Evolutionary conservation across 2,888 invertebrate species (phyloP).

Genomic region (Drosophila tripunctata): DNA sequence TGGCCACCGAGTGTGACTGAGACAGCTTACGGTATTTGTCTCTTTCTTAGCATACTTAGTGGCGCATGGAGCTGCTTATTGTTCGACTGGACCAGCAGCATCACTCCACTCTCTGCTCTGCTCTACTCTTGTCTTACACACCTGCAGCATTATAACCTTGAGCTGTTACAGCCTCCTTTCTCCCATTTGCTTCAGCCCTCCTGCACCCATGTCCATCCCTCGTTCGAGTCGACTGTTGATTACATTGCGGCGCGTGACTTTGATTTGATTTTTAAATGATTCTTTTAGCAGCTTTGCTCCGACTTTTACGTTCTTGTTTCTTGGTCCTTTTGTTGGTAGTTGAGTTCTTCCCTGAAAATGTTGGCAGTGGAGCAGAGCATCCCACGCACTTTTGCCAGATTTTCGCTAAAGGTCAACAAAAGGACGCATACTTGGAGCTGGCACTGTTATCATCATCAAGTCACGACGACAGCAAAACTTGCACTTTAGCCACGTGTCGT

Average conservation of each 20-base stretch:
- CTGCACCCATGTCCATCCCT: neutral
- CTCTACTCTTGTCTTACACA: conserved; percentile 16
- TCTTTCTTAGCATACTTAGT: conserved; percentile 62
- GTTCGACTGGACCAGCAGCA: conserved; percentile 40
- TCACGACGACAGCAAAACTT: conserved; percentile 29
- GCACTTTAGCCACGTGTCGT: conserved; percentile 71
- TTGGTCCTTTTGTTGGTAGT: neutral
- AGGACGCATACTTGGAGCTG: conserved; percentile 61
- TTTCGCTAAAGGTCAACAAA: conserved; percentile 80
- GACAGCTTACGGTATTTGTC: conserved; percentile 7
- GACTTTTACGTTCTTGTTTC: conserved; percentile 19
- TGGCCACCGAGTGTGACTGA: conserved; percentile 40
- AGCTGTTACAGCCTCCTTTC: conserved; percentile 1
- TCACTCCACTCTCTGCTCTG: conserved; percentile 10
- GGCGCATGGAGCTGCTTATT: conserved; percentile 65
- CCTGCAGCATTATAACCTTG: conserved; percentile 49
- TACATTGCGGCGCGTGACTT: conserved; percentile 80
- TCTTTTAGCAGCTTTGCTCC: conserved; percentile 60
- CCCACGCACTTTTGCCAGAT: conserved; percentile 30
- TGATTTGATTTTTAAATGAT: conserved; percentile 82
- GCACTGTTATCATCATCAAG: conserved; percentile 62
- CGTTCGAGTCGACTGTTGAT: conserved; percentile 62
- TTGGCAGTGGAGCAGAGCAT: conserved; percentile 10
- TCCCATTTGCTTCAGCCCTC: neutral
- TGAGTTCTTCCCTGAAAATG: conserved; percentile 12